These are phyloP conservation scores for Nautilus pompilius DNA, from an alignment of 1,140 invertebrate species.

Conservation along the genomic window DNA sequence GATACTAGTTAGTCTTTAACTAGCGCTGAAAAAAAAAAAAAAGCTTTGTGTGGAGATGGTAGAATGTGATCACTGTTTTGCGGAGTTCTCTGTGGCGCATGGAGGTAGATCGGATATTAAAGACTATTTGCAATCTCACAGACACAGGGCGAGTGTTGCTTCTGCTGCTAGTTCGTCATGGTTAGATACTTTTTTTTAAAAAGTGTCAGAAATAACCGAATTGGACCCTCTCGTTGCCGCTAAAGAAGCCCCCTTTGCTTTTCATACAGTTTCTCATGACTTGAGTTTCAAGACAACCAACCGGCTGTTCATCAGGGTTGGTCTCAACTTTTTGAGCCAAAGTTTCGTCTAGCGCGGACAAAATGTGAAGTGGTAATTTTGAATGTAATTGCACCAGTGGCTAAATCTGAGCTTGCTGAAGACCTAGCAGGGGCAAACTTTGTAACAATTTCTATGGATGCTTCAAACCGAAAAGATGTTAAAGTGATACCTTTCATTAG, in stretches of 20 bases:
- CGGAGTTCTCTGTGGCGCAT: neutral
- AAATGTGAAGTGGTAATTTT: neutral
- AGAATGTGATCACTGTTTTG: neutral
- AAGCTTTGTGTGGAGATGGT: neutral
- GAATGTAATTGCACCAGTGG: neutral
- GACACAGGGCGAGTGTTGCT: neutral
- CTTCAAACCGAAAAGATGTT: neutral
- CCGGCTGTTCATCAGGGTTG: neutral
- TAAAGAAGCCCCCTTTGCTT: neutral
- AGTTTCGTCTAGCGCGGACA: neutral
- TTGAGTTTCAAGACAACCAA: neutral
- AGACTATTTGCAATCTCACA: neutral
- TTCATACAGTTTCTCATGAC: neutral
- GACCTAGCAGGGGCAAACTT: neutral
- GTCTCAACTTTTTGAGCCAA: neutral
- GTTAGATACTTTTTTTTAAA: neutral
- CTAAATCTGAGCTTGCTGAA: neutral
- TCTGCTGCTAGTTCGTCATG: neutral
- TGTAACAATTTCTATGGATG: neutral
- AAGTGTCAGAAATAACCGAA: neutral
- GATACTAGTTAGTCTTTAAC: too few species aligned
- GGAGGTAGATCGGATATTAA: neutral
- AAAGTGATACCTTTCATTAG: neutral
- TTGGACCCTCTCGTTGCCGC: neutral
- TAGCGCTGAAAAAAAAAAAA: too few species aligned